Evolutionary conservation across 2,113 vertebrate species (phyloP).

Genomic region (Odocoileus virginianus): DNA sequence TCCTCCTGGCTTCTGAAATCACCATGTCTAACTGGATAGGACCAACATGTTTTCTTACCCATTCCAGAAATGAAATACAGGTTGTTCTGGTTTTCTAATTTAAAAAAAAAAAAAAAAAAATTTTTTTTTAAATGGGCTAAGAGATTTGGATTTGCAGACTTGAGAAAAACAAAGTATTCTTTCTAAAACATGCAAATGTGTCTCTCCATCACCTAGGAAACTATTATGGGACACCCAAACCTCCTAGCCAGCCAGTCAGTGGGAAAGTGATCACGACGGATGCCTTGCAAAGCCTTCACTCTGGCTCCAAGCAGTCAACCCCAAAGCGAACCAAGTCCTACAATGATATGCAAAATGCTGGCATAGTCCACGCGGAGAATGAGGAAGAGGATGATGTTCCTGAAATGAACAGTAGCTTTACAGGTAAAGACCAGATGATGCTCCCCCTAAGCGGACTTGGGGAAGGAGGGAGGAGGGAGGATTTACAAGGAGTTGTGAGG

Average conservation of each 20-base stretch:
- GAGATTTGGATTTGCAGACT: slow-evolving; percentile 54
- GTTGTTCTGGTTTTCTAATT: slow-evolving; percentile 39
- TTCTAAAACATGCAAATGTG: slow-evolving; percentile 88
- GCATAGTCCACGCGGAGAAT: slow-evolving; percentile 93
- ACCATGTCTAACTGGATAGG: slow-evolving; percentile 52
- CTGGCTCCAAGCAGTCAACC: slow-evolving; percentile 92
- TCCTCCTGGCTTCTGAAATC: slow-evolving; percentile 65
- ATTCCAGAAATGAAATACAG: slow-evolving; percentile 62
- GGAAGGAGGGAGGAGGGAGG: no score
- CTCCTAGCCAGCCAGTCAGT: slow-evolving; percentile 95
- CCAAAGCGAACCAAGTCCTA: slow-evolving; percentile 96
- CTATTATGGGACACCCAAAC: slow-evolving; percentile 99
- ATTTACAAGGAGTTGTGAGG: neutral
- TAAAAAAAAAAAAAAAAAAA: neutral
- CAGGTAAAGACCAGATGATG: slow-evolving; percentile 84
- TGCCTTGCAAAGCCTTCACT: slow-evolving; percentile 92
- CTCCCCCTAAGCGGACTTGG: accelerated
- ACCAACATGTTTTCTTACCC: slow-evolving; percentile 54
- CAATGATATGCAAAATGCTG: slow-evolving; percentile 99
- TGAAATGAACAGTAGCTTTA: slow-evolving; percentile 99
- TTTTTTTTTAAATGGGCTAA: slow-evolving; percentile 28
- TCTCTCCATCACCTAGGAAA: slow-evolving; percentile 94
- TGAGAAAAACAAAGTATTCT: slow-evolving; percentile 38
- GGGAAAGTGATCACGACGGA: slow-evolving; percentile 96
- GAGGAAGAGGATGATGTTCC: slow-evolving; percentile 95